Evolutionary conservation across 2,888 invertebrate species (phyloP).

Genomic region (Tachina fera): DNA sequence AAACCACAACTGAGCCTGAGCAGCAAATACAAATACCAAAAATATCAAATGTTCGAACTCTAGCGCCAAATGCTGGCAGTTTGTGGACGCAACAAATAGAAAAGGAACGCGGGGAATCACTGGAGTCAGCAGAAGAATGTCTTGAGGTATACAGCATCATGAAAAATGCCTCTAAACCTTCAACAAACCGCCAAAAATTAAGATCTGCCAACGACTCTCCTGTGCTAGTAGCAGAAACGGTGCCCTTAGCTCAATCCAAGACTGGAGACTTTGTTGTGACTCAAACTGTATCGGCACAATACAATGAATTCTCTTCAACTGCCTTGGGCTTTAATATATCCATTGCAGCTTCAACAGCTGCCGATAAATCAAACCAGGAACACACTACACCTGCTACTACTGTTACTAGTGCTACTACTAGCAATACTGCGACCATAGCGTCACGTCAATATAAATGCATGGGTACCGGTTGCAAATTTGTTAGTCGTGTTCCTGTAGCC

Average conservation of each 20-base stretch:
- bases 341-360: constrained; percentile 60
- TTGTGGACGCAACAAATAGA: constrained; percentile 70
- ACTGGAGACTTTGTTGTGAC: constrained; percentile 73
- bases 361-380: constrained; percentile 2
- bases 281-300: constrained; percentile 75
- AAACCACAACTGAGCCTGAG: neutral
- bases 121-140: constrained; percentile 64
- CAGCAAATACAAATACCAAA: constrained; percentile 65
- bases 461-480: constrained; percentile 76
- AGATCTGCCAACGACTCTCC: constrained; percentile 67
- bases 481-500: constrained; percentile 74
- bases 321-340: constrained; percentile 74
- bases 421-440: constrained; percentile 2
- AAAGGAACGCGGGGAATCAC: constrained; percentile 64
- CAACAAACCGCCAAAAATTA: constrained; percentile 33
- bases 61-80: constrained; percentile 47
- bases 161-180: constrained; percentile 48
- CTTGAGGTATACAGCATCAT: constrained; percentile 68
- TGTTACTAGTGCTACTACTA: neutral
- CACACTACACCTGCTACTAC: neutral
- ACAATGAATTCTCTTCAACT: constrained; percentile 71
- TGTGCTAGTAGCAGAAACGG: constrained; percentile 72
- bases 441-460: constrained; percentile 76
- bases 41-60: constrained; percentile 72
- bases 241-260: constrained; percentile 72